phyloP scores from a whole-genome alignment of 2,113 vertebrate species.

The Empidonax traillii region DNA sequence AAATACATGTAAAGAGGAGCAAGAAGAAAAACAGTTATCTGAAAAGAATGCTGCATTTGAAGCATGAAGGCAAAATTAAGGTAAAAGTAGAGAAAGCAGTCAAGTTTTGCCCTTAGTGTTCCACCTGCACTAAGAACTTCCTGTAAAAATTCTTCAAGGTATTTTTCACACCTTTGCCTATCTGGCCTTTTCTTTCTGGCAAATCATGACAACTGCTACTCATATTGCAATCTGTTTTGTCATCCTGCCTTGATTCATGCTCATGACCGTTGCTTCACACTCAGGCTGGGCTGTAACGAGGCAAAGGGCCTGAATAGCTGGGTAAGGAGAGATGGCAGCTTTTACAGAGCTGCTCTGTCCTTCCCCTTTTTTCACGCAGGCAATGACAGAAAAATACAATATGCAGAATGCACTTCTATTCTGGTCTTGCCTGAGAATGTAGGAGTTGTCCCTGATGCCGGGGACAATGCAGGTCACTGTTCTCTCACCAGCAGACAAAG shows the following conservation, averaged over 20 bases:
- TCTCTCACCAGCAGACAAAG: background rate
- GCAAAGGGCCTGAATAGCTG: background rate
- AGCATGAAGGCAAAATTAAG: background rate
- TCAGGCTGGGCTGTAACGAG: background rate
- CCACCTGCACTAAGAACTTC: rapidly evolving
- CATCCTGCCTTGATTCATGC: background rate
- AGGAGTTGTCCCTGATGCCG: background rate
- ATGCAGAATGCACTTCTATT: background rate
- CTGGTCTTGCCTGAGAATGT: background rate
- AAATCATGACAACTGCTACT: background rate
- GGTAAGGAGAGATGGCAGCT: background rate
- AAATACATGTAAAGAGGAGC: background rate
- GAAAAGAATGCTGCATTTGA: background rate
- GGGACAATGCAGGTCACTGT: conserved; percentile 5
- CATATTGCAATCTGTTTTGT: background rate
- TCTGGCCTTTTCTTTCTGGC: background rate
- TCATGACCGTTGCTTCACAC: background rate
- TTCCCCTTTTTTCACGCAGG: background rate
- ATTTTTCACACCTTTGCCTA: background rate
- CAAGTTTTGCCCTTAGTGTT: background rate
- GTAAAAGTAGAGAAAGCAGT: background rate
- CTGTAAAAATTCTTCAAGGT: background rate
- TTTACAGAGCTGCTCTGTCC: background rate
- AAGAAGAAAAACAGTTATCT: background rate
- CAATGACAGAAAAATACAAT: background rate